Conservation (phyloP, 2,113 vertebrate genomes). For the Antechinus stuartii region DNA sequence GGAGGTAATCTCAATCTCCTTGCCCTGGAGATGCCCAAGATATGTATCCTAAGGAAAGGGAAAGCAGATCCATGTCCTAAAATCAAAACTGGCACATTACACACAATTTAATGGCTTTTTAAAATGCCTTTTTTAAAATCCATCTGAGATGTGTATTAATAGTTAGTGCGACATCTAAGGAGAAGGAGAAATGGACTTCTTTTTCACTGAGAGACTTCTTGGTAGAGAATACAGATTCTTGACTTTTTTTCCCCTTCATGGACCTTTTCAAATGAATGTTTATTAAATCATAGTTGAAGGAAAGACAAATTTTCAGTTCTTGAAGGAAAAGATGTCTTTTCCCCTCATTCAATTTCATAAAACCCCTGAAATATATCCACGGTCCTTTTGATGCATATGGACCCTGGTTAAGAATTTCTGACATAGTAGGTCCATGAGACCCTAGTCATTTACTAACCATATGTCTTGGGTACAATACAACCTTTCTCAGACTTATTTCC, state of each 20-base stretch:
- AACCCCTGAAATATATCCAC: not conserved
- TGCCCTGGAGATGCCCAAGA: not conserved
- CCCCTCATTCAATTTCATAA: not conserved
- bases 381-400: not conserved
- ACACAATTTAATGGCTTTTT: not conserved
- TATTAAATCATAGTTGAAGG: not conserved
- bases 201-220: not conserved
- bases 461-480: not conserved
- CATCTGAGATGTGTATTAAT: not conserved
- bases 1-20: not conserved
- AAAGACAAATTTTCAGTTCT: not conserved
- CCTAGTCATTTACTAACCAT: not conserved
- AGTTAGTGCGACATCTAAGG: not conserved
- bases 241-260: not conserved
- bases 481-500: not conserved
- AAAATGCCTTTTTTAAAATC: not conserved
- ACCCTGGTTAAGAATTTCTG: too few relatives aligned
- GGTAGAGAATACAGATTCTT: not conserved
- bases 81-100: conserved; percentile 7
- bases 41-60: conserved; percentile 23
- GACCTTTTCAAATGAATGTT: not conserved
- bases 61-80: conserved; percentile 46
- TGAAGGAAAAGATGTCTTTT: not conserved
- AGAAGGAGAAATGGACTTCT: not conserved
- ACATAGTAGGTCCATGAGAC: too few relatives aligned